Base-by-base conservation (phyloP, 2,888 invertebrate species). In the Cantharis flavilabris region DNA sequence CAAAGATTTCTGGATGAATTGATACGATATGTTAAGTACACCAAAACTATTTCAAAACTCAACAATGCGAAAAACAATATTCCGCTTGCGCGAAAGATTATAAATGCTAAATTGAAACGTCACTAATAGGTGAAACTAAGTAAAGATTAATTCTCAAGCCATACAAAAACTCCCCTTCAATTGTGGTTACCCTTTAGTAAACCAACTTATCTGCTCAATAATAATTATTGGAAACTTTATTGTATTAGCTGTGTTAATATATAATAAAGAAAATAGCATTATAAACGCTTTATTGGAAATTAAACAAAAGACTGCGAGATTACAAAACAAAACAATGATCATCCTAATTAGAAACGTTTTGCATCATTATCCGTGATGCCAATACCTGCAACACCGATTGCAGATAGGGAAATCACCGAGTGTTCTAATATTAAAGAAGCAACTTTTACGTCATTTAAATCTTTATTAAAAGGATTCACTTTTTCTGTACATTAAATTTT, bases 81-180 rank as follows among this genome's bases (percentile, higher is more conserved):
- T 49, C 49, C 49, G 49, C 49, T 49, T 49, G 49, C 49, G n/a
- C 49, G 49, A n/a, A 9, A 9, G 49, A 49, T 49, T 49, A 49
- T 49, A 49, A 49, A 49, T 49, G 49, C n/a, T 13, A 70, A 75
- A 64, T 73, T 70, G 73, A 76, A 77, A 74, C 69, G 33, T 30
- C 74, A 65, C 69, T 70, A 72, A 67, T 63, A 74, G 76, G 70
- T 76, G 49, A 49, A 69, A 72, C 26, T 73, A 74, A 75, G 33
- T 75, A 69, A 69, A 69, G 77, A 77, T 77, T 77, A 77, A 72
- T 75, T 77, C 69, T 75, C 30, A 72, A 70, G 69, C 75, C 70
- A 65, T 33, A 72, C 77, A 77, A 77, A 77, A 77, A 75, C 77
- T 75, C 77, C 77, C 77, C 77, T 72, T 75, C 72, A 72, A 70